Evolutionary conservation across 2,113 vertebrate genomes (phyloP).

Genomic region (Mobula birostris): DNA sequence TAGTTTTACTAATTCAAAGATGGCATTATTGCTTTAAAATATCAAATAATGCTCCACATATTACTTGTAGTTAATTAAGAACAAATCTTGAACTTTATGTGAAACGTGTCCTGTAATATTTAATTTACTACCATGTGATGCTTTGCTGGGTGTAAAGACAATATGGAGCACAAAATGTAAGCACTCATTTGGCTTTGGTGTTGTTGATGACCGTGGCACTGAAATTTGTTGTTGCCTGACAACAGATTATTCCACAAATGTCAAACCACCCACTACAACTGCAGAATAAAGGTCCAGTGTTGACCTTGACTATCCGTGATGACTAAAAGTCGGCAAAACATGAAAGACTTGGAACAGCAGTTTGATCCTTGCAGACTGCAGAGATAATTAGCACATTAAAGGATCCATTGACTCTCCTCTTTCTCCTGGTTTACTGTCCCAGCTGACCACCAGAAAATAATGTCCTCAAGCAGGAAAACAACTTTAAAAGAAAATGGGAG

Average conservation of each 20-base stretch:
- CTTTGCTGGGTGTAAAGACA: too few relatives aligned
- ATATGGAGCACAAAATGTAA: neutral
- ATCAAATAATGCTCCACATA: neutral
- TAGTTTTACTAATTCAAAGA: neutral
- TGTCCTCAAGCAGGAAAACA: neutral
- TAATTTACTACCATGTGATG: constrained; percentile 27
- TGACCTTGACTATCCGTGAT: neutral
- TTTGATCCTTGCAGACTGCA: neutral
- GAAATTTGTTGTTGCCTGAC: neutral
- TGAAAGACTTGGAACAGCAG: neutral
- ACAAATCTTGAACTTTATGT: neutral
- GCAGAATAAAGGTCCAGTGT: neutral
- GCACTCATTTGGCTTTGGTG: neutral
- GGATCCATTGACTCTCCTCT: neutral
- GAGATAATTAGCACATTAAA: neutral
- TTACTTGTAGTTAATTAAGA: neutral
- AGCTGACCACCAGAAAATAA: neutral
- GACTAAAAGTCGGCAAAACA: neutral
- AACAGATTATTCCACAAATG: neutral
- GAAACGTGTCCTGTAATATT: neutral
- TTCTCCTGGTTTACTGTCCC: neutral
- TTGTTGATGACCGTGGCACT: neutral
- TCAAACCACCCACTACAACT: neutral
- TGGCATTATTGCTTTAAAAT: too few relatives aligned
- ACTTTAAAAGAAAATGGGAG: neutral